Conservation (phyloP, 1,140 invertebrate species). For the Antheraea pernyi region DNA sequence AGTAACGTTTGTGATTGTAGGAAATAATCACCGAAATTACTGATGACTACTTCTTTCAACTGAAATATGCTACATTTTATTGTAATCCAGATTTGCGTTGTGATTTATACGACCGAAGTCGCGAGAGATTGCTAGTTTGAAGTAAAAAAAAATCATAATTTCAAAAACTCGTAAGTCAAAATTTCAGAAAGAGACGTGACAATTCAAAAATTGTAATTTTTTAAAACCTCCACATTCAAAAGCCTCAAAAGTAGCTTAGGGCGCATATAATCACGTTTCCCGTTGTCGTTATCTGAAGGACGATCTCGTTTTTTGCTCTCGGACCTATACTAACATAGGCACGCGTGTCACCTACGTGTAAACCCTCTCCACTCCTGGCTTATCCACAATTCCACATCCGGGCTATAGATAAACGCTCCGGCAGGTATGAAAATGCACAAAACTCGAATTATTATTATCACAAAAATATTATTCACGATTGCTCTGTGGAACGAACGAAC, state of each 20-base stretch:
- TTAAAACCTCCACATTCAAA: background rate
- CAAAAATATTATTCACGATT: slow-evolving; percentile 6
- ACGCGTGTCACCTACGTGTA: slow-evolving; percentile 54
- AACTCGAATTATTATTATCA: slow-evolving; percentile 12
- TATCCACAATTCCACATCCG: slow-evolving; percentile 44
- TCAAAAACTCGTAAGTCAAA: no score
- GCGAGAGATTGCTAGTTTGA: no score
- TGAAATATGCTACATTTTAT: no score
- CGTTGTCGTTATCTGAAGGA: slow-evolving; percentile 49
- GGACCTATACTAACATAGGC: slow-evolving; percentile 63
- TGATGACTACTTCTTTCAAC: no score
- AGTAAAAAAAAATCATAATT: no score
- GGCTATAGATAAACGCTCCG: slow-evolving; percentile 1
- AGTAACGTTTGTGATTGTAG: no score
- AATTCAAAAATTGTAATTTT: no score
- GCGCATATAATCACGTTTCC: slow-evolving; percentile 37
- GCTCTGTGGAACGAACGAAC: no score
- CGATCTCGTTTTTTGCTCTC: slow-evolving; percentile 35
- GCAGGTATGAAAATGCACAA: background rate
- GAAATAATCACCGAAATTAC: no score
- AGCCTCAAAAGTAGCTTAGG: background rate
- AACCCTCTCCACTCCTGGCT: slow-evolving; percentile 43
- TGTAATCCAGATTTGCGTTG: no score
- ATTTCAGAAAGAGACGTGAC: no score
- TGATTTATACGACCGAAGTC: no score